Evolutionary conservation across 2,888 invertebrate species (phyloP), one percentile per base, ranked within the genome.

Genomic region (Dysmachus trigonus): DNA sequence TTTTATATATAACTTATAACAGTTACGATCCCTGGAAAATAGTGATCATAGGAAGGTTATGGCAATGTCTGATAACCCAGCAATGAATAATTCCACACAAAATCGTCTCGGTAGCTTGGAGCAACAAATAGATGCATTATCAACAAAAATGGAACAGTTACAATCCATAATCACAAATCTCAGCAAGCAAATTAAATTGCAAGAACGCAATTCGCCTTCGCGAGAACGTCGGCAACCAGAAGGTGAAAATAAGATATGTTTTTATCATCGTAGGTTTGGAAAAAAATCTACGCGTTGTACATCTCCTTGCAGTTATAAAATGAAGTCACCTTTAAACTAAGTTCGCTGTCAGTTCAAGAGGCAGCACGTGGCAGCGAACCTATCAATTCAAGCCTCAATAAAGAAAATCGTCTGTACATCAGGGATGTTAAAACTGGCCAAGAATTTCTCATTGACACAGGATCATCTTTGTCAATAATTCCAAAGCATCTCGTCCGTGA

Each of bases 211-310:
- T n/a, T 71, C 71, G n/a, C 18, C 1, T 30, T 71, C 71, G 15
- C 71, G 18, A 30, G 71, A 71, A 71, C 15, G n/a, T n/a, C 71
- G 18, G 15, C 71, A 71, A 71, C 2, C 71, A 71, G 10, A 5
- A 27, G 18, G 1, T 6, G 72, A 4, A 72, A 72, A 7, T 15
- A 72, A 72, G 15, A 72, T 82, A 18, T 72, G 71, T 35, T 84
- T 35, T 72, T 72, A 84, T 72, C 84, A 84, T 38, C 72, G 84
- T 2, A 41, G 71, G n/a, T 72, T 71, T 35, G 72, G 72, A 38
- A 41, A 41, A 7, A 84, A 62, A 31, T 72, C 84, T 18, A 10
- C 15, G 35, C 53, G 71, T 27, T 83, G 83, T 62, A 31, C 38
- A 18, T 35, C 4, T 15, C 83, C 71, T 30, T 83, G 83, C 33